A percentile compares a stretch with the other conserved stretches of the same genome.
Evolutionary conservation across 2,888 invertebrate species (phyloP).

Genomic region (Drosophila setosimentum): DNA sequence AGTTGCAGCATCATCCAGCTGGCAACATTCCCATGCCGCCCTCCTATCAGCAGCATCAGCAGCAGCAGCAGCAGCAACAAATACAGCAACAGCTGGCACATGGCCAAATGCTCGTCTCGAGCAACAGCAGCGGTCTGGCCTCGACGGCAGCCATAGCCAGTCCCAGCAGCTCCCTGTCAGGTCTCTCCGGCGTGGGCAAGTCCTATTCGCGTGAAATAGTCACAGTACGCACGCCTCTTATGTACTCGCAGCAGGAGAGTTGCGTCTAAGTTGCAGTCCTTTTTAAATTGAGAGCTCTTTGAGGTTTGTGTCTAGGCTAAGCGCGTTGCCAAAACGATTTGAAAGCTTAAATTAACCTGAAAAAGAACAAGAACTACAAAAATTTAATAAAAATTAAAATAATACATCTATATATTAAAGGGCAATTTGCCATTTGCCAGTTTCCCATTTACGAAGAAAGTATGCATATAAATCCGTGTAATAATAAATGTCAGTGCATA

Average conservation of each 20-base stretch:
- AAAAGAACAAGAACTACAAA: constrained; percentile 6
- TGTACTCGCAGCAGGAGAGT: constrained; percentile 89
- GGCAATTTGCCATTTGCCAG: constrained; percentile 32
- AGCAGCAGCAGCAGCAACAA: constrained; percentile 72
- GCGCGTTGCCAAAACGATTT: constrained; percentile 71
- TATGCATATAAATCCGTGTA: constrained; percentile 18
- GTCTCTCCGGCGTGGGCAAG: constrained; percentile 84
- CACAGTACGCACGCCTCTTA: constrained; percentile 89
- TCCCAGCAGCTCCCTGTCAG: constrained; percentile 83
- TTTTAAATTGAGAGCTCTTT: constrained; percentile 56
- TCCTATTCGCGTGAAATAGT: constrained; percentile 88
- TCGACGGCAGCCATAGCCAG: constrained; percentile 83
- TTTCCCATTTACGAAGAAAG: constrained; percentile 30
- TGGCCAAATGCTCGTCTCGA: constrained; percentile 82
- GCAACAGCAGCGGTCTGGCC: constrained; percentile 81
- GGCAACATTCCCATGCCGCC: constrained; percentile 82
- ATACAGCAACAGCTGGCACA: constrained; percentile 67
- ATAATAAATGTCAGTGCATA: constrained; percentile 39
- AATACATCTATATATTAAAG: constrained; percentile 3
- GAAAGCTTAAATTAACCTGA: constrained; percentile 31
- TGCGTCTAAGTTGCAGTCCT: constrained; percentile 87
- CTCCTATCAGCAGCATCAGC: constrained; percentile 82
- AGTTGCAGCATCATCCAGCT: constrained; percentile 67
- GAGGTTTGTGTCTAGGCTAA: constrained; percentile 78
- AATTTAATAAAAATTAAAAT: constrained; percentile 5